These are phyloP conservation scores for Harpagifer antarcticus DNA, from an alignment of 2,797 vertebrate genomes.

Conservation along the genomic window DNA sequence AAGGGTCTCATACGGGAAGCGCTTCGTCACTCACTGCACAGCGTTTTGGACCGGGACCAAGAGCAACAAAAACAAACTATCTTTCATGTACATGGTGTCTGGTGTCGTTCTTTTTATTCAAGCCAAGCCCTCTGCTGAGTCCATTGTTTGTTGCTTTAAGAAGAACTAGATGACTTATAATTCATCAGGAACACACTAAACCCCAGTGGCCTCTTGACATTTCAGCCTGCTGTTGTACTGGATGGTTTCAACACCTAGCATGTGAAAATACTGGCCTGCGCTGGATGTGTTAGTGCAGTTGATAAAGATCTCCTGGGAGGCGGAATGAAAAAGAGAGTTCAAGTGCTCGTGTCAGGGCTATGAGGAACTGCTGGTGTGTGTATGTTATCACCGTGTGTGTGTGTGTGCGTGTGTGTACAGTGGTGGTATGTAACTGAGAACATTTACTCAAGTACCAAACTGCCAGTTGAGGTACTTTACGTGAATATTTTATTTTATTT, in stretches of 20 bases:
- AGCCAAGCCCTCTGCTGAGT: slow-evolving; percentile 45
- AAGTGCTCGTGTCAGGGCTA: slow-evolving; percentile 5
- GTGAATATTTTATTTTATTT: no score
- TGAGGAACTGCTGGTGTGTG: slow-evolving; percentile 18
- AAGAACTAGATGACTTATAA: slow-evolving; percentile 57
- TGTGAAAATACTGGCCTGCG: slow-evolving; percentile 34
- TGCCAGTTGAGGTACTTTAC: not conserved
- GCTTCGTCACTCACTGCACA: slow-evolving; percentile 55
- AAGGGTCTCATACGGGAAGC: slow-evolving; percentile 43
- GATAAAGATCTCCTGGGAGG: slow-evolving; percentile 47
- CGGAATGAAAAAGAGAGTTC: slow-evolving; percentile 16
- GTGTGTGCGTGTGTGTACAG: not conserved
- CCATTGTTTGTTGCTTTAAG: slow-evolving; percentile 68
- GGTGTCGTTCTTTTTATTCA: slow-evolving; percentile 12
- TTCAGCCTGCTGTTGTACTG: slow-evolving; percentile 40
- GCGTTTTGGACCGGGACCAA: slow-evolving; percentile 58
- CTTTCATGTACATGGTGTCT: slow-evolving; percentile 51
- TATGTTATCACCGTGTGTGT: slow-evolving; percentile 7
- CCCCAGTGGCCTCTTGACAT: slow-evolving; percentile 50
- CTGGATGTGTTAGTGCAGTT: slow-evolving; percentile 22
- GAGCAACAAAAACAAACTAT: slow-evolving; percentile 70
- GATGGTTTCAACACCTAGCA: slow-evolving; percentile 47
- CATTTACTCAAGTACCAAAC: no score
- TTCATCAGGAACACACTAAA: slow-evolving; percentile 51
- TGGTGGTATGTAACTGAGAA: no score